Evolutionary conservation across 2,797 vertebrate genomes (phyloP).

Genomic region (Acipenser ruthenus): DNA sequence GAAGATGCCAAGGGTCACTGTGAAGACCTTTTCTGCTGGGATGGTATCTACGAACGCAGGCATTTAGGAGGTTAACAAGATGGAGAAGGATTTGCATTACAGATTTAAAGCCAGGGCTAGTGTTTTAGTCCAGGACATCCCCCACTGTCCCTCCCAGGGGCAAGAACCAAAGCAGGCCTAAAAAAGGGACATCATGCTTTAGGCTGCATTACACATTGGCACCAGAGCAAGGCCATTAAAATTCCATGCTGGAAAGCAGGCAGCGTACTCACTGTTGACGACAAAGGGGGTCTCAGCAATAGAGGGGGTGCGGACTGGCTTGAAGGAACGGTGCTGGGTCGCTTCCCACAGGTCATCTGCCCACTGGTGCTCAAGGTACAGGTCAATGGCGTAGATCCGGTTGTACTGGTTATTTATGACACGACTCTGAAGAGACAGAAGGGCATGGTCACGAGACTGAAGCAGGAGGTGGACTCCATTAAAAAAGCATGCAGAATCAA

Average conservation of each 20-base stretch:
- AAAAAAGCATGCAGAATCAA: no score
- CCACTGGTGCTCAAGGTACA: constrained; percentile 41
- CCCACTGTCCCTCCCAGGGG: no score
- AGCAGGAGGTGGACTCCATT: no score
- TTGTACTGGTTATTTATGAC: constrained; percentile 37
- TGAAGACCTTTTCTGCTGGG: constrained; percentile 45
- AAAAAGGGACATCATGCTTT: neutral
- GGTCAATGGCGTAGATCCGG: constrained; percentile 34
- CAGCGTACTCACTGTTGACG: constrained; percentile 29
- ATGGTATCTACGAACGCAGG: neutral
- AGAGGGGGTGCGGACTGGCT: constrained; percentile 31
- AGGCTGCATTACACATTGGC: neutral
- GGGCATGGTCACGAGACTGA: neutral
- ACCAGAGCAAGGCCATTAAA: no score
- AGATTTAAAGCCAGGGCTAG: no score
- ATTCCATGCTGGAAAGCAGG: no score
- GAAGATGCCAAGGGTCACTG: constrained; percentile 51
- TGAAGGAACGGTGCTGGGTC: constrained; percentile 43
- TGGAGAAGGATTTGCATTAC: no score
- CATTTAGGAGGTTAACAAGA: no score
- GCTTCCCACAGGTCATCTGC: constrained; percentile 20
- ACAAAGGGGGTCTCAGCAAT: constrained; percentile 30
- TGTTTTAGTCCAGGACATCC: no score
- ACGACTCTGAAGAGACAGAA: constrained; percentile 32
- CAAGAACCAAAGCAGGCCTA: no score